Conservation (phyloP, 1,140 invertebrate genomes). For the Venturia canescens region DNA sequence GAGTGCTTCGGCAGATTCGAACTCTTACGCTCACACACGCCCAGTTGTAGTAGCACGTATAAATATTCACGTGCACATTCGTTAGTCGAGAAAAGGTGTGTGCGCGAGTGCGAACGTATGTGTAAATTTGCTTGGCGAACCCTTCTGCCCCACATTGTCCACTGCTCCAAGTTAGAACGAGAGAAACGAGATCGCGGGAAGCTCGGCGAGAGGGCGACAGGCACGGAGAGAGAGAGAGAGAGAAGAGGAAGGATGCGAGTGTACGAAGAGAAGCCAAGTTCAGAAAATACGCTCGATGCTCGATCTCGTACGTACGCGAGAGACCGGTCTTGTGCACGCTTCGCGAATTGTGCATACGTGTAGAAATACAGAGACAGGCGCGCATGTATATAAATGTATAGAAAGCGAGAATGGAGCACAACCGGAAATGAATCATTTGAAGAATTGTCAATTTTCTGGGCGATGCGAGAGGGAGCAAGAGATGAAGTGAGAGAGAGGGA, state of each 20-base stretch:
- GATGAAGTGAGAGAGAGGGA: slow-evolving; percentile 48
- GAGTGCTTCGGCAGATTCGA: not conserved
- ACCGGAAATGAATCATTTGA: slow-evolving; percentile 76
- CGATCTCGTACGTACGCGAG: not conserved
- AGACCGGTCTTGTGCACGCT: slow-evolving; percentile 32
- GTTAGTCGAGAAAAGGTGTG: too few species aligned
- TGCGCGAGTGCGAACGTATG: not conserved
- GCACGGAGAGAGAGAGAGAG: slow-evolving; percentile 5
- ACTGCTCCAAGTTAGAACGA: not conserved
- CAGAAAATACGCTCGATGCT: not conserved
- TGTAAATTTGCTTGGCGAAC: slow-evolving; percentile 38
- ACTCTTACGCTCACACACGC: not conserved
- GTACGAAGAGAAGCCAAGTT: not conserved
- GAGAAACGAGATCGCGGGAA: slow-evolving; percentile 15
- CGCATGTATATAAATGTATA: slow-evolving; percentile 31
- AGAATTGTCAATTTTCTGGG: slow-evolving; percentile 70
- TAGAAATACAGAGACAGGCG: not conserved
- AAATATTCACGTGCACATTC: not conserved
- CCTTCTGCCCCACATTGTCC: slow-evolving; percentile 45
- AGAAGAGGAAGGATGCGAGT: not conserved
- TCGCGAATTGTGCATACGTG: not conserved
- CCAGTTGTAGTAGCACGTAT: not conserved
- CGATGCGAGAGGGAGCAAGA: slow-evolving; percentile 51
- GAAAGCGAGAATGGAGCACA: slow-evolving; percentile 46
- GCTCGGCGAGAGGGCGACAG: not conserved